Evolutionary conservation across 2,888 invertebrate genomes (phyloP).

Genomic region (Pristionchus exspectatus): DNA sequence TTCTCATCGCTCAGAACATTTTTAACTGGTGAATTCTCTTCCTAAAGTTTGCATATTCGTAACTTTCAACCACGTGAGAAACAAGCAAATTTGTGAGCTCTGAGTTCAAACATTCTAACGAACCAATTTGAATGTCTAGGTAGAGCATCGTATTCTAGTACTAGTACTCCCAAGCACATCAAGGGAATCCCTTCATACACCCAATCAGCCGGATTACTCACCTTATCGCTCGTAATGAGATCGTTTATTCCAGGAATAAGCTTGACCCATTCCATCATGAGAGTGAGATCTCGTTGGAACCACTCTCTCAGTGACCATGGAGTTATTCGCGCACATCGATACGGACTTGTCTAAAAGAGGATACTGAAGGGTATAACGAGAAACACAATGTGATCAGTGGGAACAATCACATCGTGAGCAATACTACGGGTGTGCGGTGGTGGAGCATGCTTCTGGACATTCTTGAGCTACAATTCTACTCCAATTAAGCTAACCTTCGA

Average conservation of each 20-base stretch:
- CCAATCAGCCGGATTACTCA: conserved; percentile 23
- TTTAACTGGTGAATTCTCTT: not conserved
- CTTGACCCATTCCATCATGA: conserved; percentile 73
- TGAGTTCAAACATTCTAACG: not conserved
- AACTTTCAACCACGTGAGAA: not conserved
- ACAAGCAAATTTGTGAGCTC: not conserved
- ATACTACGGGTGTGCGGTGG: not conserved
- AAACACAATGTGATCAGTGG: not conserved
- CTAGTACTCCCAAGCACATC: too few species aligned
- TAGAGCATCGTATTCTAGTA: too few species aligned
- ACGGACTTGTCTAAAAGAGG: not conserved
- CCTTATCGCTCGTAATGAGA: conserved; percentile 68
- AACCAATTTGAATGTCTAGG: not conserved
- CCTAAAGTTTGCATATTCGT: not conserved
- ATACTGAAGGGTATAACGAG: not conserved
- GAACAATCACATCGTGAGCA: not conserved
- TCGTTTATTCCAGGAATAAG: conserved; percentile 64
- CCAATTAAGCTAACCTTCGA: not conserved
- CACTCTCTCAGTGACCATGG: conserved; percentile 65
- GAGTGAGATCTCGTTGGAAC: conserved; percentile 69
- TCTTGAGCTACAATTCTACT: conserved; percentile 19
- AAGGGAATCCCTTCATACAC: not conserved
- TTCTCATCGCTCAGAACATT: not conserved
- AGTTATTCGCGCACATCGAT: conserved; percentile 29
- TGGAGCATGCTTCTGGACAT: not conserved